Percentiles rank a stretch among this genome's conserved stretches.
Evolutionary conservation across 2,888 invertebrate genomes (phyloP).

Genomic region (Zonitis immaculata): DNA sequence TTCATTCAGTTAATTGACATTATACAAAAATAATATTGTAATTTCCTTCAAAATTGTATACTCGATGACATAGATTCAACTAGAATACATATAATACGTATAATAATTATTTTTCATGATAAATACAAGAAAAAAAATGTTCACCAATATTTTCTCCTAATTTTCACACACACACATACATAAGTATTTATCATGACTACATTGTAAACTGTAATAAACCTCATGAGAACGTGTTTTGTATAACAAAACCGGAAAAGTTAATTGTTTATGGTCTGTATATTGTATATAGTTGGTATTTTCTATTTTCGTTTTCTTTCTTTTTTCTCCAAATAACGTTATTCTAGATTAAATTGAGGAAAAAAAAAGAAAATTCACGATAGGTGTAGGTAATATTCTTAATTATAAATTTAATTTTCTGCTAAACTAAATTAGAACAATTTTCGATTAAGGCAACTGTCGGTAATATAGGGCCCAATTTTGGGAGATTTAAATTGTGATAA

Average conservation of each 20-base stretch:
- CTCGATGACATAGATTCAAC: neutral
- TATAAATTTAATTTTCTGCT: neutral
- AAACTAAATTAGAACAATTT: neutral
- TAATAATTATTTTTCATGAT: neutral
- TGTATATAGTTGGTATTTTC: no score
- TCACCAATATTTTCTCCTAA: neutral
- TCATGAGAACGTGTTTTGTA: neutral
- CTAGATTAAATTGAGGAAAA: no score
- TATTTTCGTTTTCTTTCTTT: no score
- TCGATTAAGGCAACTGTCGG: no score
- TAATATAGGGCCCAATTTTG: no score
- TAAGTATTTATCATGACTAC: neutral
- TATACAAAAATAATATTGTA: neutral
- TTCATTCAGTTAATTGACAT: neutral
- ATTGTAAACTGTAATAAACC: constrained; percentile 1
- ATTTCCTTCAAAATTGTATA: neutral
- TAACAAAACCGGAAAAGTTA: neutral
- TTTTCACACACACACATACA: neutral
- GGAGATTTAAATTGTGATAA: constrained; percentile 5
- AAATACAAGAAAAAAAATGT: neutral
- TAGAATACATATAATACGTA: no score
- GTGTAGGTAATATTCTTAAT: neutral
- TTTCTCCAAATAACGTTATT: no score
- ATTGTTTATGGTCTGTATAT: neutral
- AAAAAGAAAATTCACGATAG: no score